Conservation (phyloP, 2,113 vertebrate species). For the Muntiacus reevesi region DNA sequence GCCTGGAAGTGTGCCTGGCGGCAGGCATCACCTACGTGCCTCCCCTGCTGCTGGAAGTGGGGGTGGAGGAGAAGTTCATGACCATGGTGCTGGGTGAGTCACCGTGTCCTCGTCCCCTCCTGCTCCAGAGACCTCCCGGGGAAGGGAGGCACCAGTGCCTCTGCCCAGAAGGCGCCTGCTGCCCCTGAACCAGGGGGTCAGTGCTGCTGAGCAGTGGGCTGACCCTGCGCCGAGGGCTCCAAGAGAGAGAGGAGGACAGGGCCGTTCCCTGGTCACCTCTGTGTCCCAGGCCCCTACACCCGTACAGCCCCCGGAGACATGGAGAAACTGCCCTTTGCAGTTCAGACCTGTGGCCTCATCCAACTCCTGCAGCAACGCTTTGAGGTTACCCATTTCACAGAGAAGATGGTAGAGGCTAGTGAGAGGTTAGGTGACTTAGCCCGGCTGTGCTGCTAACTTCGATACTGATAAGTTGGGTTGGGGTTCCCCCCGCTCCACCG, state of each 20-base stretch:
- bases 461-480: background rate
- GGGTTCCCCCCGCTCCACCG: too few species aligned
- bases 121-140: background rate
- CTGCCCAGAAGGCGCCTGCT: background rate
- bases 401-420: background rate
- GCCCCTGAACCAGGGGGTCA: background rate
- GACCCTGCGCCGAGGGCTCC: background rate
- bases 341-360: background rate
- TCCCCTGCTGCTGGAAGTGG: constrained; percentile 88
- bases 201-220: background rate
- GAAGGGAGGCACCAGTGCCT: background rate
- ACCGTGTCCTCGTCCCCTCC: background rate
- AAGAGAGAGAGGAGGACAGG: background rate
- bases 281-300: background rate
- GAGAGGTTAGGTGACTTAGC: background rate
- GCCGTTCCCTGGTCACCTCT: too few species aligned
- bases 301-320: background rate
- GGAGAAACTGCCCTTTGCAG: background rate
- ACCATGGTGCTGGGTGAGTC: constrained; percentile 91
- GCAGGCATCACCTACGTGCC: constrained; percentile 89
- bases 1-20: constrained; percentile 91
- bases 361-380: background rate
- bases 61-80: constrained; percentile 91
- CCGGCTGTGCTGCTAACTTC: background rate
- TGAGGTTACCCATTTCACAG: background rate